Base-by-base conservation (phyloP, 1,140 invertebrate genomes). In the Eupeodes corollae region DNA sequence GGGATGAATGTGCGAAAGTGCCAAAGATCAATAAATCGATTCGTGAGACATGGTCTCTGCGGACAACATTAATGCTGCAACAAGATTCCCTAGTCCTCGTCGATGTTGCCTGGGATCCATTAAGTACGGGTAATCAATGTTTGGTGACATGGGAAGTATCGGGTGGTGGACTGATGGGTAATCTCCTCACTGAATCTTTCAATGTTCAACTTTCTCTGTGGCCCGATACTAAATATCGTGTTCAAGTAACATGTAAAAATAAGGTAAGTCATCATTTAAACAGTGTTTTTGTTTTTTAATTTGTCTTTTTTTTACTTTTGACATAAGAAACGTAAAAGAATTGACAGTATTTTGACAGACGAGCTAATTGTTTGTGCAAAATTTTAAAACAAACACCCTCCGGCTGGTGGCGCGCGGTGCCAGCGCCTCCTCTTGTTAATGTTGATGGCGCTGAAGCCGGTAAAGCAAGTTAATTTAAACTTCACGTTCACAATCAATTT, bases 71-170 rank as follows among this genome's bases (percentile, higher is more conserved):
- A 13, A 53, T 56, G 49, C 19, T 53, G 42, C 64, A 60, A 3
- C 65, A 65, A 47, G 65, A 61, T 10, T 57, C 65, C n/a, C 42
- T 86, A 44, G 83, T 85, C 11, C 81, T 85, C 41, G 82, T 81
- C 21, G 82, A 85, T 70, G 79, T 86, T 46, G 78, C 80, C 33
- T 86, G 83, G 83, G 79, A 81, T 50, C 73, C 77, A 37, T 75
- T 77, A 67, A 76, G 74, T 61, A 72, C 60, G 33, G 74, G 73
- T 49, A 78, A 73, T 46, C 77, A 85, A 32, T 87, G 86, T 65
- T 72, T 87, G 54, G 83, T 88, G 43, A 86, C 83, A 35, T 88
- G 85, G 85, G 84, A 88, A 73, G 81, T 86, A 9, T 82, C 83
- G 54, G 84, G 84, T 38, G 84, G 83, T 40, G 84, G 84, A 31